Evolutionary conservation across 2,888 invertebrate genomes (phyloP), one percentile per base, ranked within the genome.

Genomic region (Philhelius pedissequus): DNA sequence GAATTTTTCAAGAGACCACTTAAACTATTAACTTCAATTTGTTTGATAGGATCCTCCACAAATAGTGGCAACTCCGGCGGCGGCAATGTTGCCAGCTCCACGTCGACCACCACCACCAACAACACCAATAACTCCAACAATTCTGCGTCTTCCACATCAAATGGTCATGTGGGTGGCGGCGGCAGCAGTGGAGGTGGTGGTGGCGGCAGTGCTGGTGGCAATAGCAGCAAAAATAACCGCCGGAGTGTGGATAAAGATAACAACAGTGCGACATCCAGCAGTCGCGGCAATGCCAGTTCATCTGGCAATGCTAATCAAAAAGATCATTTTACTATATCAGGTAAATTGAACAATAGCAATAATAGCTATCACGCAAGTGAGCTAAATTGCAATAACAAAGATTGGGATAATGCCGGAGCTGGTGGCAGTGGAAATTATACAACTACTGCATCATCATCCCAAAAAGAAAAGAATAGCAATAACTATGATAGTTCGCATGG

Each of bases 191-290:
- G 64, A 56, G 86, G 86, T 75, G 86, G 87, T 86, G 87, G 81
- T 86, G 87, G 87, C 86, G 78, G 69, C 82, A 73, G 84, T 27
- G 64, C 73, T 22, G 86, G 87, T 71, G 86, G 87, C 64, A 88
- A 87, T 60, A 88, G 87, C 60, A 88, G 87, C 52, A 89, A 90
- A 86, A 90, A 88, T 86, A 90, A 89, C 87, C 90, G 91, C 54
- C 91, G 91, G 77, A 91, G 91, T 87, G 87, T 89, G 86, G 91
- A 92, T 86, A 91, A 91, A 87, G 91, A 91, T 50, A 91, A 89
- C 73, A 89, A 89, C 22, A 75, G 27, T 48, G 45, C 71, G 66
- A 27, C 80, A 48, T 27, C 50, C 22, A 71, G 66, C 60, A 71
- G 75, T 76, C 70, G 75, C 18, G 71, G 40, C 35, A 79, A 64